Evolutionary conservation across 2,113 vertebrate species (phyloP).

Genomic region (Astur gentilis): DNA sequence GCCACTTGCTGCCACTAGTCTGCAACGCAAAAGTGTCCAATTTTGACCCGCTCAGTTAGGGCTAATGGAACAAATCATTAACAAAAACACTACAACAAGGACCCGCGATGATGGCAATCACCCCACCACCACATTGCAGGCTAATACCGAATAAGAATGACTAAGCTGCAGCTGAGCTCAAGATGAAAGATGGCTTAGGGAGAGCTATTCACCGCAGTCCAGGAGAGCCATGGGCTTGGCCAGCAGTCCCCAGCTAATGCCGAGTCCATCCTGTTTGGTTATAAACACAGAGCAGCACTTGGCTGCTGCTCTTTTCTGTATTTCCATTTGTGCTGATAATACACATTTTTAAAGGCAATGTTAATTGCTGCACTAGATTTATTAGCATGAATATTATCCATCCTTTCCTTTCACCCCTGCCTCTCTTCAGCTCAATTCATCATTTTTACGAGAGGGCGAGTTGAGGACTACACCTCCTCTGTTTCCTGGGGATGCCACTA

Average conservation of each 20-base stretch:
- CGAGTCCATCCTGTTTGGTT: background rate
- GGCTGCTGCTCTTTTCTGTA: background rate
- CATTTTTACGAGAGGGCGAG: background rate
- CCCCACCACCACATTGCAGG: background rate
- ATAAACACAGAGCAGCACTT: slow-evolving; percentile 32
- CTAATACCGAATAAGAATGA: background rate
- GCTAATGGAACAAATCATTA: background rate
- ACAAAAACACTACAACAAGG: background rate
- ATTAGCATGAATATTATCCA: slow-evolving; percentile 7
- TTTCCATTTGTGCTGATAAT: slow-evolving; percentile 39
- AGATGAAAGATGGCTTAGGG: background rate
- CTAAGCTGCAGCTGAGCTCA: background rate
- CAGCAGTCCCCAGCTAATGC: background rate
- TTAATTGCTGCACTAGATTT: background rate
- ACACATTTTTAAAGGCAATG: slow-evolving; percentile 3
- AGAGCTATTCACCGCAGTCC: background rate
- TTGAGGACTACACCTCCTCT: background rate
- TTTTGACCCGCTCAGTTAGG: background rate
- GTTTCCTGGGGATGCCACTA: background rate
- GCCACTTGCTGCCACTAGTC: background rate
- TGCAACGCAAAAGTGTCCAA: background rate
- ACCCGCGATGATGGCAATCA: background rate
- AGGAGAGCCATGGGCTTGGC: background rate
- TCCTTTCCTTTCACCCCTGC: background rate
- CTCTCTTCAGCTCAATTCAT: background rate